Conservation (phyloP, 2,113 vertebrate species). For the Cricetomys ansorgei region DNA sequence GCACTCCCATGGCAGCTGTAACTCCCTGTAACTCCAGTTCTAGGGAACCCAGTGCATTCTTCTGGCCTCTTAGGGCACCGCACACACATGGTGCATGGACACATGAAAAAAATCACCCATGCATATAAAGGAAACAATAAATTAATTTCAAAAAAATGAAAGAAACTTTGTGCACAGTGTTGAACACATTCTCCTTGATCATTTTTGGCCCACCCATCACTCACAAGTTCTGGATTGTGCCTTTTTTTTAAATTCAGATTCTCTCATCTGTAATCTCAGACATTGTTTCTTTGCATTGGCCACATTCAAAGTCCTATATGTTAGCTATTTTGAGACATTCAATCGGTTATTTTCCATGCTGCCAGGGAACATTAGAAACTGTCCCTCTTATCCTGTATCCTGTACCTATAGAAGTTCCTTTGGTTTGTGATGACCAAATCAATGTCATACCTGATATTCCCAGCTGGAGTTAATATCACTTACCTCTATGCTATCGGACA, state of each 20-base stretch:
- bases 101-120: background rate
- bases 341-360: background rate
- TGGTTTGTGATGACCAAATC: background rate
- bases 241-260: background rate
- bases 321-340: background rate
- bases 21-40: background rate
- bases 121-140: background rate
- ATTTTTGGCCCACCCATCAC: background rate
- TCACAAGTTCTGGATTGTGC: background rate
- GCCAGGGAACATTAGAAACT: background rate
- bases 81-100: background rate
- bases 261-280: background rate
- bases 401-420: background rate
- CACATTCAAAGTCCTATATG: background rate
- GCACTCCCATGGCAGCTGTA: background rate
- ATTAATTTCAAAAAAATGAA: background rate
- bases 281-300: background rate
- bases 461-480: background rate
- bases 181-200: background rate
- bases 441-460: background rate
- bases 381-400: no score
- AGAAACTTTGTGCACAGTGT: fast-evolving
- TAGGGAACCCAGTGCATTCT: background rate
- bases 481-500: background rate
- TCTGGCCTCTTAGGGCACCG: background rate